Evolutionary conservation across 2,888 invertebrate genomes (phyloP), one percentile per base, ranked within the genome.

Genomic region (Sarcophaga caerulescens): DNA sequence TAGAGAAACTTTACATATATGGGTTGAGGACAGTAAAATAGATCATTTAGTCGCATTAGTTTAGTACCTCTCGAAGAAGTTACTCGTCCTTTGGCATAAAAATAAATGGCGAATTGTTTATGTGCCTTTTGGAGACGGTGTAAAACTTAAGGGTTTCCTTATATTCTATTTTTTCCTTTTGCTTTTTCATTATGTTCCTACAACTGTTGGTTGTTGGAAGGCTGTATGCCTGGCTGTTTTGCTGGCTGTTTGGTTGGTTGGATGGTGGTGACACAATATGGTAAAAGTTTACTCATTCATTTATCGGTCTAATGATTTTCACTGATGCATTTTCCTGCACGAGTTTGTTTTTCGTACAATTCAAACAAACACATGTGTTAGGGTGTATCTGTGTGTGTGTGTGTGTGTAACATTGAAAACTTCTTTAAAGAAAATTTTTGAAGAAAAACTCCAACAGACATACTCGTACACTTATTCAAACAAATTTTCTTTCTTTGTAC

Each of bases 291-390:
- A 88, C 89, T 85, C 89, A 89, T 89, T 89, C 89, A 89, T 89
- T 89, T 89, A 89, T 88, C 89, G 89, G 89, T 89, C 89, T 89
- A 89, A 89, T 88, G 89, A 89, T 88, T 89, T 87, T 84, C 89
- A 88, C 87, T 89, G 89, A 89, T 89, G 89, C 89, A 89, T 88
- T 87, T 85, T 70, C 82, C 85, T 82, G 76, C 77, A 85, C 85
- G 75, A 68, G 74, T 70, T 25, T 75, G 68, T 74, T 60, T 77
- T 35, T 35, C 35, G 45, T 52, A 77, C 66, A 70, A 75, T 60
- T 81, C 35, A n/a, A 68, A 25, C 63, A 45, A 25, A 71, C 47
- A 65, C 76, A 60, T n/a, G 66, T 47, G 35, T 71, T 47, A 21
- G 44, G 5, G 47, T 47, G 47, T 47, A 14, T 12, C 14, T 12